Base-by-base conservation (phyloP, 2,797 vertebrate genomes). In the Allobates femoralis region DNA sequence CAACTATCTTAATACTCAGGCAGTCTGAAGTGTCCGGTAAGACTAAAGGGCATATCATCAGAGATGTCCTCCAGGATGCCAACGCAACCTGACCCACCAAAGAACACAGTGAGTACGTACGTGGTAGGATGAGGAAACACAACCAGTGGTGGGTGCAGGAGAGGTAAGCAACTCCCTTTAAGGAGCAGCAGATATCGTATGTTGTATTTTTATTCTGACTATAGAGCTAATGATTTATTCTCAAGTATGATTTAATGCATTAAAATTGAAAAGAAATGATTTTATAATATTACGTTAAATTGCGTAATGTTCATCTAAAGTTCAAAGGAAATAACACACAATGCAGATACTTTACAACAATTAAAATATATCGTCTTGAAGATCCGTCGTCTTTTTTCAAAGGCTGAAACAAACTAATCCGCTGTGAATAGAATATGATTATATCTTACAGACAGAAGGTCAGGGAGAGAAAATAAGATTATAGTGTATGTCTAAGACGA, bases 221-320 rank as follows among this genome's bases (percentile, higher is more conserved):
- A 7, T 41, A 41, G 3, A 7, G 37, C 37, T 7, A 3, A 5
- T 46, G 34, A 0, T 80, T 66, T 15, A 28, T 79, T 64, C 11
- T 46, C 0, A 6, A 8, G 84, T 89, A 69, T 90, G 91, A 93
- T 93, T 87, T 91, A 91, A 92, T 93, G 92, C 92, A 83, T 86
- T 89, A 41, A 92, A 93, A 93, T 92, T 92, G 89, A 92, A 91
- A 92, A 90, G 91, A 90, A 92, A 89, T 89, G 87, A 83, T 93
- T 92, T 93, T 90, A 91, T 93, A 87, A 87, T 92, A 92, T 93
- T 90, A 91, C 92, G 91, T 90, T 92, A 93, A 94, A 93, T 86
- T 0, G 0, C 90, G 85, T 91, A 92, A 93, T 92, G 90, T 92
- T 93, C 93, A 94, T 93, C 93, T 92, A 94, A 94, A 89, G 91